Conservation (phyloP, 2,113 vertebrate genomes). For the Greenwoodochromis staneri region DNA sequence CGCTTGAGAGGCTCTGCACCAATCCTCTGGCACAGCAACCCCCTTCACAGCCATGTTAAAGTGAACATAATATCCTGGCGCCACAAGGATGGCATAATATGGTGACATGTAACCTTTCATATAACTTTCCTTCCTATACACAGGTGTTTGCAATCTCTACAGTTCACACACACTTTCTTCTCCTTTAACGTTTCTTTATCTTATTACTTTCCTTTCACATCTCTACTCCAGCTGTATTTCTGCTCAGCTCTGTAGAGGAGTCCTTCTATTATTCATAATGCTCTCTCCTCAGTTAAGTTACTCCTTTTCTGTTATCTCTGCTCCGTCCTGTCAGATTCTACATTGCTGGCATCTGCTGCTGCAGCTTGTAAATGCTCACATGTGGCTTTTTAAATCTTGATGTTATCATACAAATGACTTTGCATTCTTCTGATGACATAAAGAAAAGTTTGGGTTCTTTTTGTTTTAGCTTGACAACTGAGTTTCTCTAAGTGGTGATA, state of each 20-base stretch:
- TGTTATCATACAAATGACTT: not conserved
- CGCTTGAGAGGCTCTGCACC: slow-evolving; percentile 33
- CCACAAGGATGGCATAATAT: not conserved
- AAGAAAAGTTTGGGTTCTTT: not conserved
- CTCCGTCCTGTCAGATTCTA: not conserved
- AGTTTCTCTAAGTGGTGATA: not conserved
- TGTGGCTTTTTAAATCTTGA: not conserved
- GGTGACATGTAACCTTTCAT: not conserved
- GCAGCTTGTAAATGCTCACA: not conserved
- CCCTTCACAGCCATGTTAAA: not conserved
- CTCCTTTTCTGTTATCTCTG: not conserved
- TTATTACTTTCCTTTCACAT: not conserved
- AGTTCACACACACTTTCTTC: not conserved
- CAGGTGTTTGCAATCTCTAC: not conserved
- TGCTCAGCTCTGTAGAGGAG: slow-evolving; percentile 10
- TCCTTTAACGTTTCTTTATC: not conserved
- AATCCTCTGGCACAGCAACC: slow-evolving; percentile 28
- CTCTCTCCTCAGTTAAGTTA: not conserved
- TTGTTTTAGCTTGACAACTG: not conserved
- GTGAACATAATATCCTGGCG: not conserved
- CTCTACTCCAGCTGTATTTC: not conserved
- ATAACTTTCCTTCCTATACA: not conserved
- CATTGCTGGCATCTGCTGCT: not conserved
- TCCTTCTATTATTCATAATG: slow-evolving; percentile 55
- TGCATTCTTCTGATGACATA: not conserved